Evolutionary conservation across 2,797 vertebrate species (phyloP).

Genomic region (Sparus aurata): DNA sequence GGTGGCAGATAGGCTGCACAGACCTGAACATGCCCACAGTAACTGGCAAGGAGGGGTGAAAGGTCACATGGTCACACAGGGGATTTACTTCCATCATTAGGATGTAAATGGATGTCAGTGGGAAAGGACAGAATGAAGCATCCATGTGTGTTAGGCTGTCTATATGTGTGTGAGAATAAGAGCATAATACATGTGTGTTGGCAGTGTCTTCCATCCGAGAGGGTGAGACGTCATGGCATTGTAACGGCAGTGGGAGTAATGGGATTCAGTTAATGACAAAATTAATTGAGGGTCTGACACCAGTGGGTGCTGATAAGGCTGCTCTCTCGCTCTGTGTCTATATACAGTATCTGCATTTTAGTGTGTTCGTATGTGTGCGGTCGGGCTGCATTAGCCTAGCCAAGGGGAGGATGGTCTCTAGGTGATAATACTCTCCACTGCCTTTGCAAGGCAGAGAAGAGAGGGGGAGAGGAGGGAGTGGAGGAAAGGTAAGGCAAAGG

Average conservation of each 20-base stretch:
- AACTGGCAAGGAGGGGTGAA: conserved; percentile 40
- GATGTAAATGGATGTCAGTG: conserved; percentile 72
- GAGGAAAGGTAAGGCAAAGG: conserved; percentile 45
- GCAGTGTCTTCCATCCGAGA: conserved; percentile 32
- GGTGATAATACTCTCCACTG: conserved; percentile 67
- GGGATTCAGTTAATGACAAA: conserved; percentile 77
- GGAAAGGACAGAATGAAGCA: conserved; percentile 41
- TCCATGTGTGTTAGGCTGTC: background rate
- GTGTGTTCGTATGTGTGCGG: conserved; percentile 40
- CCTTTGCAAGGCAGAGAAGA: conserved; percentile 48
- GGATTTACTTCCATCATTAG: conserved; percentile 68
- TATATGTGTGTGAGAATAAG: conserved; percentile 8
- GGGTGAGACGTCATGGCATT: conserved; percentile 46
- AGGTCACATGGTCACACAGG: conserved; percentile 60
- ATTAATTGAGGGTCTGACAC: conserved; percentile 75
- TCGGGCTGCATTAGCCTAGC: conserved; percentile 39
- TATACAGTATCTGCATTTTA: conserved; percentile 28
- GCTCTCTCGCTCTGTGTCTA: conserved; percentile 5
- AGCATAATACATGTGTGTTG: conserved; percentile 22
- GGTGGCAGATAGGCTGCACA: conserved; percentile 34
- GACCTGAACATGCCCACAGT: conserved; percentile 31
- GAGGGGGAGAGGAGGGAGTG: background rate
- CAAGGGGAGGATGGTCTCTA: conserved; percentile 47
- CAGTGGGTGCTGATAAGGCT: conserved; percentile 65
- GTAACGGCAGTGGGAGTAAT: conserved; percentile 60